Conservation (phyloP, 2,113 vertebrate genomes). For the Stegostoma tigrinum region DNA sequence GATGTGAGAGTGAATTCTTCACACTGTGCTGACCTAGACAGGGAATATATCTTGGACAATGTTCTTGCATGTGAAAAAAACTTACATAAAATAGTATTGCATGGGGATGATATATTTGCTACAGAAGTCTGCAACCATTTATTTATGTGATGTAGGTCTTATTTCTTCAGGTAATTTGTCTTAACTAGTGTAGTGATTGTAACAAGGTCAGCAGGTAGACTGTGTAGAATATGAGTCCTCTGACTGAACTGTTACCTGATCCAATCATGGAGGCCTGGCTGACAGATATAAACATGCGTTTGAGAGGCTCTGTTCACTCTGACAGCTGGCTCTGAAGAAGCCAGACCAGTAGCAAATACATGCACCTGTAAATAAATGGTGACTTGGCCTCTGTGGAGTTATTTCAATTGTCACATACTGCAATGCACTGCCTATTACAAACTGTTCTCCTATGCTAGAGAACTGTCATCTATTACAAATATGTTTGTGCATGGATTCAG, state of each 20-base stretch:
- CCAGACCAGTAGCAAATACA: too few relatives aligned
- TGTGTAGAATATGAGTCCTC: too few relatives aligned
- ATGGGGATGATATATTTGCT: not conserved
- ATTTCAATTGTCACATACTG: too few relatives aligned
- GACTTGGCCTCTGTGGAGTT: too few relatives aligned
- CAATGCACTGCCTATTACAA: not conserved
- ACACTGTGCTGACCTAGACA: not conserved
- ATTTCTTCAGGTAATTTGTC: not conserved
- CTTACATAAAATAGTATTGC: not conserved
- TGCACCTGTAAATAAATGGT: too few relatives aligned
- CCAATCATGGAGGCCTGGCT: too few relatives aligned
- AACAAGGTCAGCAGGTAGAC: too few relatives aligned
- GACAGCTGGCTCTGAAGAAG: too few relatives aligned
- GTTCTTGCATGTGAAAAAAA: not conserved
- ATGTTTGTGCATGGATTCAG: not conserved
- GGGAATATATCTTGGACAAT: not conserved
- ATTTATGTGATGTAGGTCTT: not conserved
- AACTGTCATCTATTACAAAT: not conserved
- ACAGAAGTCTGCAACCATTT: not conserved
- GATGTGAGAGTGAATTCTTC: not conserved
- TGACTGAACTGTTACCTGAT: too few relatives aligned
- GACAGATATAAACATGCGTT: too few relatives aligned
- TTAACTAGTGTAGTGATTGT: not conserved
- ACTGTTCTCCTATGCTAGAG: not conserved
- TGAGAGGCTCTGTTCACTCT: too few relatives aligned